These are phyloP conservation scores for Halcyon senegalensis DNA, from an alignment of 2,113 vertebrate genomes.

Conservation along the genomic window DNA sequence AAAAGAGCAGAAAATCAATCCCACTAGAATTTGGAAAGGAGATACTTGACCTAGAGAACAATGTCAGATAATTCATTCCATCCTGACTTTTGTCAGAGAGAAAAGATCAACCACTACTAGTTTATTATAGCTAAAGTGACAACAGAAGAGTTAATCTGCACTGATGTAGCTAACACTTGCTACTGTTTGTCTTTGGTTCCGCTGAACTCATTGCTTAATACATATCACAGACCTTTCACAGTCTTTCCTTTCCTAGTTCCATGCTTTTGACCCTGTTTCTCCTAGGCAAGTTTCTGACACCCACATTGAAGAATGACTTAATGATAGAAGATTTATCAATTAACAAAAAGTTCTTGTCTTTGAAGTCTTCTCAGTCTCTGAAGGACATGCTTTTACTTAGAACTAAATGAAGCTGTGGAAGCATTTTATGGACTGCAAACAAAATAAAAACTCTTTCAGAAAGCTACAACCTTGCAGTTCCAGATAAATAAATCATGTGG, in stretches of 20 bases:
- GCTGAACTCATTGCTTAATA: background rate
- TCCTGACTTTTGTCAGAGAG: background rate
- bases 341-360: constrained; percentile 19
- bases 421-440: background rate
- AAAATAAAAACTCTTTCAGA: background rate
- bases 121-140: background rate
- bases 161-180: background rate
- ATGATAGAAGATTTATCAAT: background rate
- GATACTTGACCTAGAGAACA: background rate
- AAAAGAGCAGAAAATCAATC: background rate
- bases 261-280: background rate
- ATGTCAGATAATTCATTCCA: background rate
- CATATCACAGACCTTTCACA: background rate
- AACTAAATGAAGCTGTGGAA: background rate
- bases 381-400: background rate
- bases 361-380: background rate
- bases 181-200: background rate
- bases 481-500: constrained; percentile 59
- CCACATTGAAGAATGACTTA: background rate
- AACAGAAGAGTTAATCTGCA: background rate
- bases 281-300: background rate
- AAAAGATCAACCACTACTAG: background rate
- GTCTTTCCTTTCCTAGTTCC: background rate
- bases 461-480: constrained; percentile 28
- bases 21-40: background rate